A percentile compares a stretch with the other conserved stretches of the same genome.
Conservation (phyloP, 2,888 invertebrate species). For the Metacarcinus magister region DNA sequence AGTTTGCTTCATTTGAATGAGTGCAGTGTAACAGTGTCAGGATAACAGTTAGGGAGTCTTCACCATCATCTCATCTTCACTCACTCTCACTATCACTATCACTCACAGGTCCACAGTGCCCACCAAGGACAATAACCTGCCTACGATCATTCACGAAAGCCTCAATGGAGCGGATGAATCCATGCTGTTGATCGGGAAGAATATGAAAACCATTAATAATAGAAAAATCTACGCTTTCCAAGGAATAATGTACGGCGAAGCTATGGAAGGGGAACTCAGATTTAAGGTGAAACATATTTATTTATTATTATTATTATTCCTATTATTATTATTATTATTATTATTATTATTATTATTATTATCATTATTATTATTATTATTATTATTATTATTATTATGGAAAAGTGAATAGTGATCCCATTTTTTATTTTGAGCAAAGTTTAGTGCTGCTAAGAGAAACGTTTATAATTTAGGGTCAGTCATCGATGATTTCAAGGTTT, state of each 20-base stretch:
- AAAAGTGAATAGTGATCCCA: neutral
- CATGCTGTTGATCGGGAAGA: slow-evolving; percentile 65
- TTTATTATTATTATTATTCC: neutral
- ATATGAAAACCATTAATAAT: slow-evolving; percentile 64
- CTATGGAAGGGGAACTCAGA: neutral
- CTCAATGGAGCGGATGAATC: neutral
- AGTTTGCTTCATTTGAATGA: no score
- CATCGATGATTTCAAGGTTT: neutral
- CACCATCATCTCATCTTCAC: neutral
- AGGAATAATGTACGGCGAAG: slow-evolving; percentile 64
- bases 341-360: neutral
- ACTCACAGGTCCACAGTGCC: neutral
- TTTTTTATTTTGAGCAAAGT: no score
- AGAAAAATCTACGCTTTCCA: slow-evolving; percentile 67
- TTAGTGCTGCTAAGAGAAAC: neutral
- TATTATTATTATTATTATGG: neutral
- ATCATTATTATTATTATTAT: neutral
- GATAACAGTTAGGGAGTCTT: neutral
- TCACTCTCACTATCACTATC: neutral
- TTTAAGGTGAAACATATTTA: slow-evolving; percentile 66
- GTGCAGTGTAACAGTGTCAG: neutral
- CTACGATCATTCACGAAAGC: neutral
- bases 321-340: slow-evolving; percentile 13
- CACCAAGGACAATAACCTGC: neutral
- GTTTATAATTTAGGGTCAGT: neutral